Evolutionary conservation across 2,113 vertebrate species (phyloP).

Genomic region (Micronisus gabar): DNA sequence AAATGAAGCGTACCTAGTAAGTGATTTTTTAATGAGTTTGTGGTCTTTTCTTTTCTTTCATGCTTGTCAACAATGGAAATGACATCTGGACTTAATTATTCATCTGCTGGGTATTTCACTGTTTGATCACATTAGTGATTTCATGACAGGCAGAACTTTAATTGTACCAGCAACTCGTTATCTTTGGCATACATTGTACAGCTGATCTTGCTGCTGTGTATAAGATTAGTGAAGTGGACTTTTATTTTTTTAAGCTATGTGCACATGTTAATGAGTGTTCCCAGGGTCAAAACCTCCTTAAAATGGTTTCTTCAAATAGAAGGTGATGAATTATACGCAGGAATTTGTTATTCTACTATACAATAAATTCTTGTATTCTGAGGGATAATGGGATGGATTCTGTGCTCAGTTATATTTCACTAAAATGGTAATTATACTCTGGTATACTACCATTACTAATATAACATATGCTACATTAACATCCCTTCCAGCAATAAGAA

Average conservation of each 20-base stretch:
- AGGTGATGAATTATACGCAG: not conserved
- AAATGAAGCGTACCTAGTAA: not conserved
- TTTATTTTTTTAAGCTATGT: not conserved
- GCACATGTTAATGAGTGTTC: not conserved
- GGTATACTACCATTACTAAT: not conserved
- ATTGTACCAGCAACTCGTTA: conserved; percentile 6
- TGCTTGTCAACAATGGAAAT: not conserved
- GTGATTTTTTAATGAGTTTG: not conserved
- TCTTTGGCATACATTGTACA: not conserved
- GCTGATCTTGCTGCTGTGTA: not conserved
- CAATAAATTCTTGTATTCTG: not conserved
- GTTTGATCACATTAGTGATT: conserved; percentile 28
- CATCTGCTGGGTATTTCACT: conserved; percentile 24
- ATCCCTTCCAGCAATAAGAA: not conserved
- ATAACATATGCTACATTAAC: not conserved
- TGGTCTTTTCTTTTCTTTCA: not conserved
- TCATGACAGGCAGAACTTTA: conserved; percentile 15
- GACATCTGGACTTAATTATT: conserved; percentile 63
- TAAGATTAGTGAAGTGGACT: not conserved
- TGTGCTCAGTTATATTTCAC: not conserved
- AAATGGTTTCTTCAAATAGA: not conserved
- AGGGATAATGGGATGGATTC: not conserved
- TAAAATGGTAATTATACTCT: not conserved
- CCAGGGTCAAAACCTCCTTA: not conserved
- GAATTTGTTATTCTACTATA: not conserved